Conservation (phyloP, 1,140 invertebrate genomes). For the Pseudomyrmex pallidus region DNA sequence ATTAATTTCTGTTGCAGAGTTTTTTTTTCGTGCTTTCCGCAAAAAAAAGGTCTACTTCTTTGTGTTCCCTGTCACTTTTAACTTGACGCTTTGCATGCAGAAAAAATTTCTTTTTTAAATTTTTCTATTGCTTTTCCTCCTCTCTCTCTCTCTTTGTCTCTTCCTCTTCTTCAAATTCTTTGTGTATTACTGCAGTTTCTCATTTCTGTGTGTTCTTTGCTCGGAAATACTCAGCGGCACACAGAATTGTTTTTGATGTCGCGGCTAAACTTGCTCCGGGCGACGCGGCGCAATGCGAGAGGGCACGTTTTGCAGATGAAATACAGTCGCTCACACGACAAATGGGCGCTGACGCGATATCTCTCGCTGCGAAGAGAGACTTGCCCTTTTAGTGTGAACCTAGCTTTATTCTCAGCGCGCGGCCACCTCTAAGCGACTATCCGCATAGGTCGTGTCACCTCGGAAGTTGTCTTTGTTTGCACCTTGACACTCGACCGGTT, state of each 20-base stretch:
- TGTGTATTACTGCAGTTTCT: conserved; percentile 18
- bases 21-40: too few species aligned
- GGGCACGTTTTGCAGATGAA: conserved; percentile 45
- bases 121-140: too few species aligned
- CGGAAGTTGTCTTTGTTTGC: conserved; percentile 46
- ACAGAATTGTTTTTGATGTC: neutral
- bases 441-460: conserved; percentile 34
- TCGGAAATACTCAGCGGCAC: conserved; percentile 1
- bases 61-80: too few species aligned
- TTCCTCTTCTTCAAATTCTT: neutral
- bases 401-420: conserved; percentile 28
- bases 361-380: conserved; percentile 15
- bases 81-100: too few species aligned
- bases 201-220: neutral
- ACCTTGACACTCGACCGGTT: conserved; percentile 53
- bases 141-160: too few species aligned
- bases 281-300: too few species aligned
- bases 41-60: too few species aligned
- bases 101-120: too few species aligned
- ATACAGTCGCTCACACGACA: conserved; percentile 44
- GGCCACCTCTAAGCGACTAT: conserved; percentile 24
- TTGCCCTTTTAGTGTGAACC: conserved; percentile 50
- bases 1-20: too few species aligned
- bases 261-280: neutral
- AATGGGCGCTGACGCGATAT: conserved; percentile 44